These are phyloP conservation scores for Anas platyrhynchos DNA, from an alignment of 2,113 vertebrate genomes.

Conservation along the genomic window DNA sequence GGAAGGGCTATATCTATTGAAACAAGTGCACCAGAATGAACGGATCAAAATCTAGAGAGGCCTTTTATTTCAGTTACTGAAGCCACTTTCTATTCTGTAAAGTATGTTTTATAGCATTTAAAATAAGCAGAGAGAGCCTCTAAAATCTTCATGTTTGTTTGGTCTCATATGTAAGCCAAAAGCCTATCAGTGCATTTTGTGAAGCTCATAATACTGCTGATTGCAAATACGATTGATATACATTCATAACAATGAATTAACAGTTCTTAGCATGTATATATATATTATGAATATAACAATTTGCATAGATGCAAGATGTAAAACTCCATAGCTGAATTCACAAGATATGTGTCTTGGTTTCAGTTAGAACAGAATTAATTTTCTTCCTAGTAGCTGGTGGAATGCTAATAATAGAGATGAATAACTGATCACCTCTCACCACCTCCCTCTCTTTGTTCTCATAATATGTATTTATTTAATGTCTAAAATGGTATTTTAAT, in stretches of 20 bases:
- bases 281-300: background rate
- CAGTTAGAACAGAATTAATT: too few relatives aligned
- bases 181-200: background rate
- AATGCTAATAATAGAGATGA: background rate
- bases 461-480: background rate
- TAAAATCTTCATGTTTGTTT: slow-evolving; percentile 9
- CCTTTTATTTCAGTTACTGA: background rate
- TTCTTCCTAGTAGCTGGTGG: too few relatives aligned
- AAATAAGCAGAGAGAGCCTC: slow-evolving; percentile 22
- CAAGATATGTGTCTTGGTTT: background rate
- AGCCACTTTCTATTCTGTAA: background rate
- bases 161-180: background rate
- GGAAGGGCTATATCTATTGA: background rate
- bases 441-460: background rate
- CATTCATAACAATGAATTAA: background rate
- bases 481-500: background rate
- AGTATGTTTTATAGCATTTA: background rate
- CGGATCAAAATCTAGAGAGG: background rate
- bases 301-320: background rate
- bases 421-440: background rate
- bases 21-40: slow-evolving; percentile 30
- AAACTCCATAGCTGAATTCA: background rate
- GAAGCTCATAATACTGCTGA: background rate
- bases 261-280: background rate
- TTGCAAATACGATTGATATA: background rate